Evolutionary conservation across 2,113 vertebrate genomes (phyloP), one percentile per base, ranked within the genome.

Genomic region (Brachyhypopomus occidentalis): DNA sequence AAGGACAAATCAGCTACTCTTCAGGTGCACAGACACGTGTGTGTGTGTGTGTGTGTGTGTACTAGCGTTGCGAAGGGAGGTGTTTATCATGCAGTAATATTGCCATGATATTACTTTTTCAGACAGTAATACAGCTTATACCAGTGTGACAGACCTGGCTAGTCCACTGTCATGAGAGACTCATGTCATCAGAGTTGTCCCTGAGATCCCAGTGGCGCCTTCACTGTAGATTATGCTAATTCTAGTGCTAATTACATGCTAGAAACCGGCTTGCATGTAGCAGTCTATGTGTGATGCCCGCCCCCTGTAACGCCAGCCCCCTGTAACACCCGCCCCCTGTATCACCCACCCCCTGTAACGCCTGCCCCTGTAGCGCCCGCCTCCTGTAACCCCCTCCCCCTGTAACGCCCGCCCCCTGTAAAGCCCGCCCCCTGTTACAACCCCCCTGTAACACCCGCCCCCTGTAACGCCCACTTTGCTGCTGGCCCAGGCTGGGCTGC

Each of bases 401-500:
- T n/a, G 16, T 12, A 22, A 34, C 9, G 2, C 17, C 22, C 23
- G n/a, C 66, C 45, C 7, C 55, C 2, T 36, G 16, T 12, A 22
- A 34, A 5, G 3, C 17, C 22, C 23, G n/a, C 66, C 30, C 45
- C 7, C 55, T 36, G 16, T 12, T n/a, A n/a, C n/a, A n/a, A n/a
- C n/a, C 66, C 45, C 7, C 55, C 2, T 36, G 16, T 12, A 22
- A 34, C 5, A 2, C 17, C 22, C 23, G n/a, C 66, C 30, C 45
- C 7, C 55, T 36, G 16, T 12, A 22, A 34, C 9, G 3, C 17
- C 22, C 23, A n/a, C 66, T 82, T 36, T 75, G 30, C 19, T 92
- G 86, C 76, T 90, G 23, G 88, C 88, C 78, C 90, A 98, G 92
- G 96, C 94, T 0, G 96, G 96, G 63, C 92, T 98, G 81, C 92